Conservation (phyloP, 2,888 invertebrate species). For the Cephus pygmeus region DNA sequence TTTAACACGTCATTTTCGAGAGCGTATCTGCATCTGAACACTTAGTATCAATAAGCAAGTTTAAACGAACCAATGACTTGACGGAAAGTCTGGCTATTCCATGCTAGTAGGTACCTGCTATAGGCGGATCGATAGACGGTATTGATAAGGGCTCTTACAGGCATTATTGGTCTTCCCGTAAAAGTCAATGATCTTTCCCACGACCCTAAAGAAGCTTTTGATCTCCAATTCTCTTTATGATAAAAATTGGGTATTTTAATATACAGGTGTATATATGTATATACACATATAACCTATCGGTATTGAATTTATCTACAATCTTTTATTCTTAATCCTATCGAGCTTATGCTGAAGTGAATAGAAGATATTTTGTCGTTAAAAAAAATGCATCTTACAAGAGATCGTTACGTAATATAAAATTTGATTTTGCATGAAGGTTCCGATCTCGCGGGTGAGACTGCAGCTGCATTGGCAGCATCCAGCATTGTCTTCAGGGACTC, state of each 20-base stretch:
- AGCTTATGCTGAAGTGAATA: neutral
- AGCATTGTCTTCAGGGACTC: constrained; percentile 67
- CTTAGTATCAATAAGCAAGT: neutral
- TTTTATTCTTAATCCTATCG: neutral
- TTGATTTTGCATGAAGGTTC: constrained; percentile 61
- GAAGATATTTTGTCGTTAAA: too few species aligned
- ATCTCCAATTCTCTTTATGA: neutral
- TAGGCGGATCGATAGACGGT: constrained; percentile 4
- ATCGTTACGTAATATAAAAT: neutral
- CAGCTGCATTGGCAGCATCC: constrained; percentile 71
- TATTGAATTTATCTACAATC: neutral
- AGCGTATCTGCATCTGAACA: neutral
- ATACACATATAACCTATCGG: neutral
- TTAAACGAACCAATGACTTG: neutral
- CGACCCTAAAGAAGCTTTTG: neutral
- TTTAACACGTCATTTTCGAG: neutral
- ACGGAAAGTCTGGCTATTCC: neutral
- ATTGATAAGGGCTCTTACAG: neutral
- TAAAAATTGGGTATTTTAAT: neutral
- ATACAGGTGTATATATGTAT: too few species aligned
- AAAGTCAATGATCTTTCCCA: neutral
- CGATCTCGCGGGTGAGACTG: constrained; percentile 72
- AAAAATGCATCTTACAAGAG: neutral
- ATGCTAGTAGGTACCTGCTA: neutral
- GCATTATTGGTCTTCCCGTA: neutral